Percentiles rank a stretch among this genome's conserved stretches.
Evolutionary conservation across 2,113 vertebrate species (phyloP).

Genomic region (Alces alces): DNA sequence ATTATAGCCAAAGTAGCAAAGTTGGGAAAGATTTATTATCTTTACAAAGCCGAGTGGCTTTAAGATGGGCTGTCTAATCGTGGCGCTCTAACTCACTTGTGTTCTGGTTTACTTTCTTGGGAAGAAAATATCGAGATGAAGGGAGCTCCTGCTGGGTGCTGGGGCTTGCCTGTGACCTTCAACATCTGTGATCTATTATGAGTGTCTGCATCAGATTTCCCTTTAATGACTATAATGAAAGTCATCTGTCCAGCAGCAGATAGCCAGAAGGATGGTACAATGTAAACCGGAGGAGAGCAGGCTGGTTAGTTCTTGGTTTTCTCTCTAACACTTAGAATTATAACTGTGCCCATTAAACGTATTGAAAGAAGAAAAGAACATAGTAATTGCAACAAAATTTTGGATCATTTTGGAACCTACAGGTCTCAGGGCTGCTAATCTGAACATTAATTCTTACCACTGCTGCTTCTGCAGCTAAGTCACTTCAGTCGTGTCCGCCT

Average conservation of each 20-base stretch:
- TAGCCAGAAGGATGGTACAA: background rate
- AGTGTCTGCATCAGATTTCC: background rate
- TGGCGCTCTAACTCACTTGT: background rate
- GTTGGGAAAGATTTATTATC: background rate
- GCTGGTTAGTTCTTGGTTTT: background rate
- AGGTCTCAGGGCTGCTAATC: background rate
- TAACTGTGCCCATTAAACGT: background rate
- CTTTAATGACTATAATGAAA: background rate
- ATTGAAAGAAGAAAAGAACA: background rate
- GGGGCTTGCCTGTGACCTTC: background rate
- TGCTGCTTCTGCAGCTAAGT: no score
- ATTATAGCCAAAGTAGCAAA: background rate
- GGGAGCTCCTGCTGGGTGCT: background rate
- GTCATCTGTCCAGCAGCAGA: background rate
- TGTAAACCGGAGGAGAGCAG: background rate
- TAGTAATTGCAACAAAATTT: background rate
- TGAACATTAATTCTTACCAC: background rate
- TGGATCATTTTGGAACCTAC: background rate
- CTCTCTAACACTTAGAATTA: background rate
- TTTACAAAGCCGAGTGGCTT: background rate
- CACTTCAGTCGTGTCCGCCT: no score
- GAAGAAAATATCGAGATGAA: background rate
- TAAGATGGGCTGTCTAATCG: background rate
- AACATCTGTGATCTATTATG: rapidly evolving
- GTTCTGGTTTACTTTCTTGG: background rate